Base-by-base conservation (phyloP, 2,888 invertebrate species). In the Hirtodrosophila confusa region DNA sequence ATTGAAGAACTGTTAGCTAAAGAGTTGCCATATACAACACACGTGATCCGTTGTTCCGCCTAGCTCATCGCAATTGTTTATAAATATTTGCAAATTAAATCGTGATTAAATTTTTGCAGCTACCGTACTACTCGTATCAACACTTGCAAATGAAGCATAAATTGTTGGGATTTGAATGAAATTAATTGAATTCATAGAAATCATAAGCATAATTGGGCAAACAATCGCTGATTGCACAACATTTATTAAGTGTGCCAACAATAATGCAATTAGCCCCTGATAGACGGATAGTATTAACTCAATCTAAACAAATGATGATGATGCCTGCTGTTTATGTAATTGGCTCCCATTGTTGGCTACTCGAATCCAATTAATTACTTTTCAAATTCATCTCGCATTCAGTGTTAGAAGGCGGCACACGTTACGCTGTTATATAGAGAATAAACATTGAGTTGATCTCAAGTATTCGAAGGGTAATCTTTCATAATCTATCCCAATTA, bases 141-240 rank as follows among this genome's bases (percentile, higher is more conserved):
- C 85, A 86, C 80, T 86, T 86, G 87, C 73, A 80, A 80, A 77
- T 80, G 57, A 62, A 84, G 64, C 65, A 60, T 79, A 62, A 57
- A 75, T 57, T 51, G 67, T 31, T n/a, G 23, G 23, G 41, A 17
- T 50, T 31, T 9, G n/a, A n/a, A 31, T 31, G 0, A 31, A 31
- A 31, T 6, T 54, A 50, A 17, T 24, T 64, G 43, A 44, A 65
- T 31, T 41, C 33, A 58, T 77, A 10, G 37, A 45, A 50, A 54
- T 67, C 36, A 54, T 17, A 1, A 77, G 12, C 78, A 75, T 78
- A 75, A 73, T 75, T 73, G 68, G 29, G 35, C 12, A 39, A 8
- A 33, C 36, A 54, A n/a, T 47, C 43, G 11, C 8, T n/a, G 41
- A 56, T 79, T 71, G 68, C 64, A 65, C 80, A 77, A 72, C 50